Evolutionary conservation across 2,888 invertebrate species (phyloP), one percentile per base, ranked within the genome.

Genomic region (Microchrysa polita): DNA sequence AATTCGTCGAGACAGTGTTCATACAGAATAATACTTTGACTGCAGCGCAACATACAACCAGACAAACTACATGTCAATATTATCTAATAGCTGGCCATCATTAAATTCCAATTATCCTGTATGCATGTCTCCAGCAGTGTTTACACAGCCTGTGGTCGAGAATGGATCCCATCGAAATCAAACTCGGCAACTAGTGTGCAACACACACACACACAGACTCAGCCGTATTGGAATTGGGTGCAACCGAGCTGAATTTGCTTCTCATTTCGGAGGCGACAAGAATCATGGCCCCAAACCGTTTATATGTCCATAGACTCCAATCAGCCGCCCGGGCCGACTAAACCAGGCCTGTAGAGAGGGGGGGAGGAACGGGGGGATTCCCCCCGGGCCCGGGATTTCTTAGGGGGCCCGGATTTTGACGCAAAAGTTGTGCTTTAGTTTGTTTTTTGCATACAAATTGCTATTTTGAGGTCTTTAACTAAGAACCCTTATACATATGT

Each of bases 51-150:
- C n/a, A n/a, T n/a, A n/a, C 27, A 2, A 34, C 7, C 27, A 34
- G 27, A 34, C 27, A 34, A 48, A 48, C 48, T 65, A 65, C 44
- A 22, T 48, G 65, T 65, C 44, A 65, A 65, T 65, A 65, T 65
- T 65, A 65, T 65, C 65, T 65, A 65, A 65, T 48, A 65, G 61
- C 42, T 40, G 20, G 65, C 22, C 65, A 65, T 65, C 65, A 65
- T 65, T 65, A 65, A 65, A 65, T 65, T 65, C 48, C 65, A 65
- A 65, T 65, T 65, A 65, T 44, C 65, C 44, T 65, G 44, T 48
- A 48, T 65, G 65, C 65, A 65, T 48, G 48, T 65, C 48, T 65
- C 48, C 65, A 20, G 22, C 18, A 65, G 16, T 65, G 48, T 65
- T 65, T 65, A 44, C 65, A 65, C 48, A 65, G 65, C 44, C 65